A percentile compares a stretch with the other conserved stretches of the same genome.
Evolutionary conservation across 2,888 invertebrate genomes (phyloP).

Genomic region (Hoplodrina ambigua): DNA sequence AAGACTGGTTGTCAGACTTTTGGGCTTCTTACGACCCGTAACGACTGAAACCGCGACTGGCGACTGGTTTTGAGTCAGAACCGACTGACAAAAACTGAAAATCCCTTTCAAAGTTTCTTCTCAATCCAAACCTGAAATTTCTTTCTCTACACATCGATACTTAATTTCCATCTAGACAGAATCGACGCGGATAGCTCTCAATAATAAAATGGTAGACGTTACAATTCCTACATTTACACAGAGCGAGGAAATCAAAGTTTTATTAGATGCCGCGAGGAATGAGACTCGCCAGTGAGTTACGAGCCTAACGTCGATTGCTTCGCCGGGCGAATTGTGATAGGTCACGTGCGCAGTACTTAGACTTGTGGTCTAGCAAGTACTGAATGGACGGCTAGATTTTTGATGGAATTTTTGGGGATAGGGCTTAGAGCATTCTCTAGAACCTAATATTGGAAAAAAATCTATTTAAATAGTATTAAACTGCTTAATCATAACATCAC

Average conservation of each 20-base stretch:
- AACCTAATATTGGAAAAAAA: too few relatives aligned
- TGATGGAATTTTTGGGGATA: not conserved
- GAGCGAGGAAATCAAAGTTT: slow-evolving; percentile 55
- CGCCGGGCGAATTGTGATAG: slow-evolving; percentile 53
- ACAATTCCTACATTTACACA: slow-evolving; percentile 47
- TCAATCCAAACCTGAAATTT: not conserved
- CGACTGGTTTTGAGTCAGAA: too few relatives aligned
- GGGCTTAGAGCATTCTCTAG: not conserved
- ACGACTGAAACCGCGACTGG: too few relatives aligned
- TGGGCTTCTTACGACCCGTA: too few relatives aligned
- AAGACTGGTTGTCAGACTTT: too few relatives aligned
- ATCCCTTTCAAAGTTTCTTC: not conserved
- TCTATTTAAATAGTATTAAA: not conserved
- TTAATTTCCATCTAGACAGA: slow-evolving; percentile 17
- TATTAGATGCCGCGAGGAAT: slow-evolving; percentile 55
- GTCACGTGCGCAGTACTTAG: slow-evolving; percentile 48
- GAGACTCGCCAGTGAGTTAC: slow-evolving; percentile 51
- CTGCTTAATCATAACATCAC: too few relatives aligned
- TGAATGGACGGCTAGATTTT: slow-evolving; percentile 20
- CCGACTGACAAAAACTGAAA: too few relatives aligned
- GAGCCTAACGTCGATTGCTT: slow-evolving; percentile 55
- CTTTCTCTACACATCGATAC: not conserved
- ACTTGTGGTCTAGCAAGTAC: slow-evolving; percentile 8
- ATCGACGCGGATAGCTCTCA: slow-evolving; percentile 8
- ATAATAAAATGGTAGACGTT: slow-evolving; percentile 43